Conservation (phyloP, 2,797 vertebrate genomes). For the Etheostoma perlongum region DNA sequence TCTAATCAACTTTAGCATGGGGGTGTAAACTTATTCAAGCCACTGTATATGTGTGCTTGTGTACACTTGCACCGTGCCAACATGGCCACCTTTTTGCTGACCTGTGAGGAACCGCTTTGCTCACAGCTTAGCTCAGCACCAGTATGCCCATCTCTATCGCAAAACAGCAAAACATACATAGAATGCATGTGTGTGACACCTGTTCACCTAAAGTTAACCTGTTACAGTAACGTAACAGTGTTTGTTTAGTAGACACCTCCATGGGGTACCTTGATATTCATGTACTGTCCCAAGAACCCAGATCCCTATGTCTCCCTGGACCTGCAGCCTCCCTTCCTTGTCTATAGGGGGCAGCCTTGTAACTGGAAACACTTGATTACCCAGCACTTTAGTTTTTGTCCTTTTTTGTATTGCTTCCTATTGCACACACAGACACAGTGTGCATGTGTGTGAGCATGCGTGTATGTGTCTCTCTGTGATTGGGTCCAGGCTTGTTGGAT, state of each 20-base stretch:
- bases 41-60: no score
- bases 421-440: not conserved
- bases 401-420: constrained; percentile 11
- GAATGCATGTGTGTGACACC: not conserved
- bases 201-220: no score
- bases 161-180: not conserved
- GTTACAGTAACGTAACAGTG: not conserved
- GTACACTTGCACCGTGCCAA: not conserved
- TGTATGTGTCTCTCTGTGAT: constrained; percentile 36
- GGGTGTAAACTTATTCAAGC: no score
- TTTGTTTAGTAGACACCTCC: not conserved
- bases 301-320: not conserved
- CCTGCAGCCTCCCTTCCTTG: constrained; percentile 21
- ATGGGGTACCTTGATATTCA: not conserved
- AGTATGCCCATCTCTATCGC: not conserved
- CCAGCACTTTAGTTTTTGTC: not conserved
- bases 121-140: not conserved
- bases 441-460: not conserved
- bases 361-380: constrained; percentile 45
- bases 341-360: constrained; percentile 70
- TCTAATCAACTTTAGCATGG: no score
- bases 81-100: constrained; percentile 4
- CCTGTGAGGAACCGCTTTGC: not conserved
- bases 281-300: not conserved
- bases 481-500: constrained; percentile 68